Base-by-base conservation (phyloP, 2,888 invertebrate genomes). In the Himalopsyche japonica region DNA sequence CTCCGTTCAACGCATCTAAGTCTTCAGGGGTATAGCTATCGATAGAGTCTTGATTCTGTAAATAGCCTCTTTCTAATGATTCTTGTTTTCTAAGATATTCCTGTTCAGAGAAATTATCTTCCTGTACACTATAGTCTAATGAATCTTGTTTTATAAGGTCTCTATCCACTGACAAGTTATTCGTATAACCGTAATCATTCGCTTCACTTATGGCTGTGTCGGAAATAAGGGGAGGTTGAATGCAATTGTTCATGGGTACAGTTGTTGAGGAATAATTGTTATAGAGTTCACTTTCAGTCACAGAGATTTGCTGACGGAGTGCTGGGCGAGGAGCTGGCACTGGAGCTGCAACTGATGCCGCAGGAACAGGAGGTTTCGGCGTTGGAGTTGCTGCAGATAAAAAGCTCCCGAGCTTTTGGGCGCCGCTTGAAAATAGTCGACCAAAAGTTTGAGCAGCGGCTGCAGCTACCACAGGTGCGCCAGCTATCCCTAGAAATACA, bases 401-500 rank as follows among this genome's bases (percentile, higher is more conserved):
- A 77, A 93, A 90, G 87, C 91, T 92, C 18, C 92, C 92, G 18
- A 93, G 89, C 87, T 91, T 92, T 86, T 92, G 92, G 18, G 92
- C 92, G 85, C 92, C 92, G 83, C 92, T 92, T 3, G 92, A 91
- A 91, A 92, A 91, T 48, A 92, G 89, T 7, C 91, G 91, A n/a
- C 92, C 92, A 87, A 92, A 89, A 4, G 92, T 92, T 81, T 92
- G 92, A 57, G 92, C 92, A 83, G 92, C 92, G 43, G 91, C 92
- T 57, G 83, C 86, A 85, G 82, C 86, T 79, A 83, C 87, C 81
- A 84, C 85, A 37, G 86, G 86, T 80, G 86, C 87, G 78, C 86
- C 86, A 27, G 87, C 85, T 57, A 87, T 84, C 83, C 83, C 86
- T 86, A 49, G 10, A 86, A 82, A 30, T 3, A 20, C 20, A n/a